Evolutionary conservation across 1,140 invertebrate species (phyloP).

Genomic region (Drosophila guanche): DNA sequence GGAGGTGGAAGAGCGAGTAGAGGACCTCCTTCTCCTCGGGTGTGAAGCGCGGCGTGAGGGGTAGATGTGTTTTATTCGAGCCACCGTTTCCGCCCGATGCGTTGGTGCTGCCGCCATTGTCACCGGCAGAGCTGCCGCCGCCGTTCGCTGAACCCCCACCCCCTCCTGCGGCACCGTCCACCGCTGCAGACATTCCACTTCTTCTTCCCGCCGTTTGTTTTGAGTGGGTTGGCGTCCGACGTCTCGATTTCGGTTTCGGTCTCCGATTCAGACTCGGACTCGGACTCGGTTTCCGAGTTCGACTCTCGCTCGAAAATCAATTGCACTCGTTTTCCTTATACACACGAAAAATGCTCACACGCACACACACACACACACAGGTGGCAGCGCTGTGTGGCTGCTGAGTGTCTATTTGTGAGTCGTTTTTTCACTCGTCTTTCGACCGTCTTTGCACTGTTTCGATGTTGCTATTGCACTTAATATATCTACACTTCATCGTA

Average conservation of each 20-base stretch:
- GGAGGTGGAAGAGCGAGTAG: conserved; percentile 71
- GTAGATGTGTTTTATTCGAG: conserved; percentile 54
- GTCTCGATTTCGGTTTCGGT: not conserved
- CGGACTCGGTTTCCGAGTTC: conserved; percentile 19
- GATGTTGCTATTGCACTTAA: conserved; percentile 9
- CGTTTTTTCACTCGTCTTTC: conserved; percentile 31
- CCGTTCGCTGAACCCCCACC: conserved; percentile 21
- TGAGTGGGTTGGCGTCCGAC: conserved; percentile 19
- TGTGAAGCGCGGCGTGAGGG: conserved; percentile 78
- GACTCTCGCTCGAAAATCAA: conserved; percentile 13
- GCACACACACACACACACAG: conserved; percentile 29
- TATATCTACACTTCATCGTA: too few relatives aligned
- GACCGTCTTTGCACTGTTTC: conserved; percentile 9
- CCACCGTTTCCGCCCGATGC: not conserved
- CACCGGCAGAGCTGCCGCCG: conserved; percentile 38
- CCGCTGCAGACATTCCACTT: conserved; percentile 39
- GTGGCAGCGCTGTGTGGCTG: conserved; percentile 33
- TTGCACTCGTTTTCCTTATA: conserved; percentile 51
- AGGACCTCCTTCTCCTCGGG: conserved; percentile 81
- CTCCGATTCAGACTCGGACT: conserved; percentile 15
- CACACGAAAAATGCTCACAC: conserved; percentile 15
- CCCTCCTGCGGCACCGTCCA: conserved; percentile 41
- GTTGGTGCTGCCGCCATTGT: conserved; percentile 20
- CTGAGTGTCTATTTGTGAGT: conserved; percentile 33
- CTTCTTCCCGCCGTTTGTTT: conserved; percentile 35